These are phyloP conservation scores for Pyrocephalus nanus DNA, from an alignment of 2,797 vertebrate genomes.

Conservation along the genomic window DNA sequence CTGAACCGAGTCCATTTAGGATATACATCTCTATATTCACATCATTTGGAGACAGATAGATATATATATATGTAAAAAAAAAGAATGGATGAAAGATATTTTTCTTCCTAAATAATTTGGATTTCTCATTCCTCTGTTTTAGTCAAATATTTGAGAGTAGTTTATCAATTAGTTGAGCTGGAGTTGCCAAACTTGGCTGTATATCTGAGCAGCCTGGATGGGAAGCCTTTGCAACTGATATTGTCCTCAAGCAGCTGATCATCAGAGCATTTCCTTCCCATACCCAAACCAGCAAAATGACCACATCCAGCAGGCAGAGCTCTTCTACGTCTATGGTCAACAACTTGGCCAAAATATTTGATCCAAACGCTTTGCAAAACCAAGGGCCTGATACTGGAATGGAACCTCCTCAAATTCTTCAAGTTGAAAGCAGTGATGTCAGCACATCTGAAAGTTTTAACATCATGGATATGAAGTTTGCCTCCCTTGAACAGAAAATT, in stretches of 20 bases:
- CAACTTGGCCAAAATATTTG: conserved; percentile 84
- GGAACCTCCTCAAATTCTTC: conserved; percentile 25
- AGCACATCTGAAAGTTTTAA: conserved; percentile 70
- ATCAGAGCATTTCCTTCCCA: conserved; percentile 56
- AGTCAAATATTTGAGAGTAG: conserved; percentile 31
- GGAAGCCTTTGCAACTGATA: conserved; percentile 55
- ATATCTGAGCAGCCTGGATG: conserved; percentile 39
- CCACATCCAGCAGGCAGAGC: conserved; percentile 58
- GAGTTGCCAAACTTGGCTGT: conserved; percentile 34
- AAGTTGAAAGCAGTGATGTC: conserved; percentile 61
- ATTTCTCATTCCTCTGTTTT: conserved; percentile 11
- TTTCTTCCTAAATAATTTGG: conserved; percentile 1
- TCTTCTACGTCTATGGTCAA: conserved; percentile 79
- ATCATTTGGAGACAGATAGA: not conserved
- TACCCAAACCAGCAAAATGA: conserved; percentile 64
- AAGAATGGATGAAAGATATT: not conserved
- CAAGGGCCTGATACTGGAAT: conserved; percentile 69
- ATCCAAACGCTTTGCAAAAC: conserved; percentile 80
- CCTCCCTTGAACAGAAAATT: conserved; percentile 82
- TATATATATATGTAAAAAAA: not conserved
- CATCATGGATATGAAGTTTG: conserved; percentile 80
- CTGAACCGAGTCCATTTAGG: conserved; percentile 77
- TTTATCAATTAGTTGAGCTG: conserved; percentile 17
- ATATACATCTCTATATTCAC: conserved; percentile 68
- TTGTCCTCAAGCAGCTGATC: conserved; percentile 47